These are phyloP conservation scores for Tympanoctomys barrerae DNA, from an alignment of 2,797 vertebrate species.

Conservation along the genomic window DNA sequence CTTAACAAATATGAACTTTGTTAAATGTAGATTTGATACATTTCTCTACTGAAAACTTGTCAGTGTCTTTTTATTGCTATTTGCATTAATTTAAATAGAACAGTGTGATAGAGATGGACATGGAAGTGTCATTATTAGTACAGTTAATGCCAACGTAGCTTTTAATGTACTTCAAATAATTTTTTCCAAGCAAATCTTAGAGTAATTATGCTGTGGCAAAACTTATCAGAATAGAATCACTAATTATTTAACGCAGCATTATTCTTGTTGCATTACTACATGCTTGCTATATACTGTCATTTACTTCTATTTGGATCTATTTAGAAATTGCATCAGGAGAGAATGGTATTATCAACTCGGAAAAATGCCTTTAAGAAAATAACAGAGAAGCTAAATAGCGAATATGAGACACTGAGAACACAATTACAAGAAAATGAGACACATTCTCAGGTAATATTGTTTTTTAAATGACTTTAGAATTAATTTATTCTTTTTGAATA, in stretches of 20 bases:
- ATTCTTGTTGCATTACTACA: conserved; percentile 33
- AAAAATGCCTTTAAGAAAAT: conserved; percentile 91
- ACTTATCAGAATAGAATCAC: conserved; percentile 40
- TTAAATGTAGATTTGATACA: conserved; percentile 32
- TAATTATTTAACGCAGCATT: conserved; percentile 61
- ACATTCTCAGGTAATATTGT: conserved; percentile 92
- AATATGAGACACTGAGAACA: conserved; percentile 90
- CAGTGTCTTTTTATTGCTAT: conserved; percentile 20
- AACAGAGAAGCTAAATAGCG: conserved; percentile 90
- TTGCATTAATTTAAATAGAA: conserved; percentile 54
- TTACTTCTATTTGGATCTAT: conserved; percentile 65
- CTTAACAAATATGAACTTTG: conserved; percentile 22
- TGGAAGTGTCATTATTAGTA: conserved; percentile 2
- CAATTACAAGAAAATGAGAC: conserved; percentile 96
- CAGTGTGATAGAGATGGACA: neutral
- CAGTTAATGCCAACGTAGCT: conserved; percentile 33
- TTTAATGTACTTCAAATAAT: conserved; percentile 52
- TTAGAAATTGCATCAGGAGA: conserved; percentile 94
- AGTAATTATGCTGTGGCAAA: conserved; percentile 40
- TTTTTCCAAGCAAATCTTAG: conserved; percentile 62
- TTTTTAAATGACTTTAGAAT: neutral
- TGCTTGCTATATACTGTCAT: conserved; percentile 33
- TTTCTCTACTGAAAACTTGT: conserved; percentile 8
- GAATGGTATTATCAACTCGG: conserved; percentile 89
- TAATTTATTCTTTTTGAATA: neutral